phyloP scores from a whole-genome alignment of 1,140 invertebrate genomes.

The Bicyclus anynana region DNA sequence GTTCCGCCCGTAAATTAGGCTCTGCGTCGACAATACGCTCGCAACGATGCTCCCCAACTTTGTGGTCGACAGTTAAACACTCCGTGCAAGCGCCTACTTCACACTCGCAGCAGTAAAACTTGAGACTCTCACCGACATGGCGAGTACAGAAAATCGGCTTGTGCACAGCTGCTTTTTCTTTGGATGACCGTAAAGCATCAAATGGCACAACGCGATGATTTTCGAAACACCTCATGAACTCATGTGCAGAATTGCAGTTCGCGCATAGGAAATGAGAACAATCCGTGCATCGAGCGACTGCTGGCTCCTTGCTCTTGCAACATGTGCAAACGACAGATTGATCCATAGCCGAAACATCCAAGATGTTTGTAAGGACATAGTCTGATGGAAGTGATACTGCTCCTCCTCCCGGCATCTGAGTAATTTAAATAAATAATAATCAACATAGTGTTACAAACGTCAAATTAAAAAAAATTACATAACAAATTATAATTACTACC shows the following conservation, averaged over 20 bases:
- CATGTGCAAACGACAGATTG: conserved; percentile 90
- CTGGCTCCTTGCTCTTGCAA: conserved; percentile 92
- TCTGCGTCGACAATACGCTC: conserved; percentile 87
- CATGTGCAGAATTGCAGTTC: conserved; percentile 95
- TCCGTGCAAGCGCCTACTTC: conserved; percentile 90
- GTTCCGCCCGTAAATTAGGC: conserved; percentile 84
- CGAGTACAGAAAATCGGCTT: conserved; percentile 88
- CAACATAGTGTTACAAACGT: conserved; percentile 7
- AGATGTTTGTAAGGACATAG: conserved; percentile 89
- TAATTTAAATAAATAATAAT: conserved; percentile 18
- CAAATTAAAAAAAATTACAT: conserved; percentile 12
- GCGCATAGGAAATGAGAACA: conserved; percentile 95
- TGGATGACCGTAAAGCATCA: conserved; percentile 89
- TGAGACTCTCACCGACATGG: conserved; percentile 87
- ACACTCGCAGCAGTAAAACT: conserved; percentile 90
- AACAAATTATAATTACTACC: conserved; percentile 62
- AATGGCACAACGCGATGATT: conserved; percentile 93
- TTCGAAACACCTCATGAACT: conserved; percentile 96
- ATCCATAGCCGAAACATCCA: conserved; percentile 90
- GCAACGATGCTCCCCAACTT: conserved; percentile 87
- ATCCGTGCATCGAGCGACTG: conserved; percentile 93
- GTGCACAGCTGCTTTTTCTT: conserved; percentile 86
- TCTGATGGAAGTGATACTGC: conserved; percentile 87
- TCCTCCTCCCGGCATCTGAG: conserved; percentile 82
- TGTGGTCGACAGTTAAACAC: conserved; percentile 88